Percentiles rank a stretch among this genome's conserved stretches.
These are phyloP conservation scores for Catocala fraxini DNA, from an alignment of 2,888 invertebrate genomes.

Conservation along the genomic window DNA sequence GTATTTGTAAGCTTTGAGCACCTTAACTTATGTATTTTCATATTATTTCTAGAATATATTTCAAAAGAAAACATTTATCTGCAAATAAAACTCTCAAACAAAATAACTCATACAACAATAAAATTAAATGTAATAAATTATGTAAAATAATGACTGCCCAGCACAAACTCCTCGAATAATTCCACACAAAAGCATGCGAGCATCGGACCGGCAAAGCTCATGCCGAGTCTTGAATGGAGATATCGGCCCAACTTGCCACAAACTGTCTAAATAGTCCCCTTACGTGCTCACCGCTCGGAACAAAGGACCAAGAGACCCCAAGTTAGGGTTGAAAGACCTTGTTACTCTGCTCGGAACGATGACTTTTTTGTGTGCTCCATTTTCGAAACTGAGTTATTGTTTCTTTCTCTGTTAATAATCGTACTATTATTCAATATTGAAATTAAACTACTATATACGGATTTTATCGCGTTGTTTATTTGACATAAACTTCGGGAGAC, in stretches of 20 bases:
- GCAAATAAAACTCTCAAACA: background rate
- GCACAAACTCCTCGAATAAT: conserved; percentile 30
- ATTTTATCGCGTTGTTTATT: no score
- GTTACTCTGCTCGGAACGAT: conserved; percentile 20
- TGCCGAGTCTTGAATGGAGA: conserved; percentile 44
- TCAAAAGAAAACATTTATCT: no score
- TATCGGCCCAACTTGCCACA: conserved; percentile 45
- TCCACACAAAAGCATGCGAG: conserved; percentile 28
- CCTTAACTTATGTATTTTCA: no score
- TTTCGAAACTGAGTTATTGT: no score
- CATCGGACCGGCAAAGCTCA: conserved; percentile 35
- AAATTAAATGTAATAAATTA: background rate
- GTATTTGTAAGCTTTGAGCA: no score
- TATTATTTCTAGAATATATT: no score
- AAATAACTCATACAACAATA: background rate
- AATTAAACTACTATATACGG: no score
- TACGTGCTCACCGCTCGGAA: conserved; percentile 45
- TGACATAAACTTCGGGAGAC: no score
- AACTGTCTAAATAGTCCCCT: conserved; percentile 44
- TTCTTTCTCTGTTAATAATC: background rate
- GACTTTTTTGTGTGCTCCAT: background rate
- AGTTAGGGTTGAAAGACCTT: conserved; percentile 38
- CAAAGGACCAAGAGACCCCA: conserved; percentile 40
- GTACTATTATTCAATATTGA: no score
- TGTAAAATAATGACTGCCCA: background rate